Evolutionary conservation across 1,140 invertebrate species (phyloP).

Genomic region (Hormaphis cornu): DNA sequence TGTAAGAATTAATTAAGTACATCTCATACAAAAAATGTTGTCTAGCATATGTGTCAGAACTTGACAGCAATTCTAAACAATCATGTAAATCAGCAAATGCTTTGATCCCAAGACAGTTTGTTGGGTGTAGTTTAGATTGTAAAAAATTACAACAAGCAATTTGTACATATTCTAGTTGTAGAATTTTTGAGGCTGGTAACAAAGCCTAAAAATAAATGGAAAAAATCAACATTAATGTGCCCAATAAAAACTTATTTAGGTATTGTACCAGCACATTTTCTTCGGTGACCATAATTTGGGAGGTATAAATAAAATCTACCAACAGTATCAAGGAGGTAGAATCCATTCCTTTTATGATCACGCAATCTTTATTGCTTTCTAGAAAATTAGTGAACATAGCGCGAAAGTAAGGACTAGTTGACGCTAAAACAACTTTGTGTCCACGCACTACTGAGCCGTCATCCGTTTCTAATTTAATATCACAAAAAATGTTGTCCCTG

Average conservation of each 20-base stretch:
- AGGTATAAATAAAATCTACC: conserved; percentile 84
- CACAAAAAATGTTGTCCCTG: conserved; percentile 74
- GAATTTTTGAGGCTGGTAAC: conserved; percentile 81
- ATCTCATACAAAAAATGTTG: conserved; percentile 75
- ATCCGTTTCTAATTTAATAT: conserved; percentile 75
- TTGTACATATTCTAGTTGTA: conserved; percentile 81
- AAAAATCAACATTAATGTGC: background rate
- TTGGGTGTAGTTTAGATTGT: conserved; percentile 81
- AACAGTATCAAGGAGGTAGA: conserved; percentile 65
- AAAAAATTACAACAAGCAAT: conserved; percentile 91
- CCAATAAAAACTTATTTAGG: background rate
- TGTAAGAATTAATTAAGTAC: background rate
- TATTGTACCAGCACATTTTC: conserved; percentile 81
- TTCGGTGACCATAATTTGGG: conserved; percentile 81
- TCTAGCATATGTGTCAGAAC: conserved; percentile 79
- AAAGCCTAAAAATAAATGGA: conserved; percentile 44
- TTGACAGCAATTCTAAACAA: conserved; percentile 70
- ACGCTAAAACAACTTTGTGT: conserved; percentile 86
- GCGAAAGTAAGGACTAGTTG: conserved; percentile 90
- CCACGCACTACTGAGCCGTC: conserved; percentile 64
- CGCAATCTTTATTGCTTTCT: conserved; percentile 69
- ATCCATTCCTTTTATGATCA: conserved; percentile 77
- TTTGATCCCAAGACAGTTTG: conserved; percentile 88
- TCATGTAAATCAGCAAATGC: conserved; percentile 92
- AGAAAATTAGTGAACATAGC: conserved; percentile 96